Evolutionary conservation across 2,797 vertebrate species (phyloP), one percentile per base, ranked within the genome.

Genomic region (Gymnodraco acuticeps): DNA sequence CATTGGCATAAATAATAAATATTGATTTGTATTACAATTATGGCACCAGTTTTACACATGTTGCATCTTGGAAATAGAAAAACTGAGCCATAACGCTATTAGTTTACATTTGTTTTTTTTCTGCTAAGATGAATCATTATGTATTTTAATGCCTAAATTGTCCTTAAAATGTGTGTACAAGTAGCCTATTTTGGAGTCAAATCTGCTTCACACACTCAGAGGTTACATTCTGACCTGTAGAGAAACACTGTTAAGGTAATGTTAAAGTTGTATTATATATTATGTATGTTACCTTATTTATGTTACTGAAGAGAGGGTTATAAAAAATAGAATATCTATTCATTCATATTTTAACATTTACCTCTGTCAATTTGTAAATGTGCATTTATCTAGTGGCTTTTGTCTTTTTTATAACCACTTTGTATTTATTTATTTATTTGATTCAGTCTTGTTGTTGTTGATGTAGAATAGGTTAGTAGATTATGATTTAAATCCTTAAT

Each of bases 401-500:
- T 38, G 27, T 27, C 27, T 27, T 27, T 27, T 27, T 27, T 27
- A 38, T 38, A 38, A 9, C 33, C 7, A 38, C 33, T 38, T 6
- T 27, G 27, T 27, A 5, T 27, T 27, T 38, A 38, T 38, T 38
- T 38, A 38, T 38, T 38, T 38, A 38, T 38, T 38, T 38, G 6
- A 38, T 38, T 38, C 8, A 38, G 7, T 9, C 33, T 38, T 38
- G 33, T 38, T 38, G 33, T 43, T 46, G 45, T 61, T 68, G 63
- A 78, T 72, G 48, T 56, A 59, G 47, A 76, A n/a, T 48, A 41
- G 7, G 33, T 62, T 47, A 38, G 6, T 38, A 38, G 33, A 38
- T 38, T 9, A 38, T 69, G 11, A 70, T 33, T 48, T 15, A 43
- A n/a, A 43, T 14, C 43, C 4, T 38, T 9, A 65, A 64, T 3